phyloP scores from a whole-genome alignment of 1,140 invertebrate species.

The Zophobas atratus region DNA sequence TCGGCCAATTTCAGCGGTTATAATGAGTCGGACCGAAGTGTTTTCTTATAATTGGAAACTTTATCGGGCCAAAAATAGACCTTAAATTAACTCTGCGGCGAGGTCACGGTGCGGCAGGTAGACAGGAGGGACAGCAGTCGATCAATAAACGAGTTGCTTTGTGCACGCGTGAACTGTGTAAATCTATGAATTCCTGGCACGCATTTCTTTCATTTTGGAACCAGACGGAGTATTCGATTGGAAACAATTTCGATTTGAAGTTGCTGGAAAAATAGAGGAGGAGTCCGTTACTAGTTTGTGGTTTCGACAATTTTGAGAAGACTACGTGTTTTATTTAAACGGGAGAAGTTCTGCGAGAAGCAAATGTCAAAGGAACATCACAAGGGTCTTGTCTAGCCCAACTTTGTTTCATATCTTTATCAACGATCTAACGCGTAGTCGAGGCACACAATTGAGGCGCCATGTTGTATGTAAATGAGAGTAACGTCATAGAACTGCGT shows the following conservation, averaged over 20 bases:
- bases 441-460: too few relatives aligned
- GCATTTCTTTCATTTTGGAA: constrained; percentile 41
- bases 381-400: too few relatives aligned
- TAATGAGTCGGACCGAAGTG: neutral
- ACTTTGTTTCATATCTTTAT: too few relatives aligned
- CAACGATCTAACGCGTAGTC: too few relatives aligned
- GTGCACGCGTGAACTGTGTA: constrained; percentile 46
- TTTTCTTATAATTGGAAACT: constrained; percentile 54
- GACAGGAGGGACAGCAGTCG: constrained; percentile 48
- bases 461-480: too few relatives aligned
- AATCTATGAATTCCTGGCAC: constrained; percentile 49
- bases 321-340: too few relatives aligned
- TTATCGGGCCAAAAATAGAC: constrained; percentile 50
- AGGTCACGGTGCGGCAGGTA: constrained; percentile 57
- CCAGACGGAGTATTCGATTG: constrained; percentile 1
- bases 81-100: constrained; percentile 49
- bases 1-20: constrained; percentile 9
- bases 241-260: constrained; percentile 22
- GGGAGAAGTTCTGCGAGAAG: too few relatives aligned
- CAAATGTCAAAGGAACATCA: too few relatives aligned
- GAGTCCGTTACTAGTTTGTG: too few relatives aligned
- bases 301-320: too few relatives aligned
- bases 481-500: too few relatives aligned
- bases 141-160: constrained; percentile 51
- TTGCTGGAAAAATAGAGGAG: too few relatives aligned